Percentiles rank a stretch among this genome's conserved stretches.
Evolutionary conservation across 2,888 invertebrate genomes (phyloP).

Genomic region (Idaea straminata): DNA sequence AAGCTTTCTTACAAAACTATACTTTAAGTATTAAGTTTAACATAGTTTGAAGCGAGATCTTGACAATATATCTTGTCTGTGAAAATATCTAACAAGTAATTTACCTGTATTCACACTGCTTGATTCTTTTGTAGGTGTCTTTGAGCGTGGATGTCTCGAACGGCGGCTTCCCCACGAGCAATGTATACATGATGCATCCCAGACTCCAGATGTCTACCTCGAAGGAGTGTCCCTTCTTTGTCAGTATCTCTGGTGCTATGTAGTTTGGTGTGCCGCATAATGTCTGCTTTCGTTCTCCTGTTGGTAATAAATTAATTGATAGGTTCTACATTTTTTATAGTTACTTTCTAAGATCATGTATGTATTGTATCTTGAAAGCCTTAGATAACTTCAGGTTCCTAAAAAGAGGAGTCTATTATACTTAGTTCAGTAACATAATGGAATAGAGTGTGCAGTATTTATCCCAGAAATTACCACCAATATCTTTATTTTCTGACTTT

Average conservation of each 20-base stretch:
- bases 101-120: slow-evolving; percentile 94
- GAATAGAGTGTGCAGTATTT: no score
- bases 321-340: not conserved
- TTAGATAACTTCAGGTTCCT: not conserved
- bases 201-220: slow-evolving; percentile 99
- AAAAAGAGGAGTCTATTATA: no score
- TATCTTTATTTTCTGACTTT: no score
- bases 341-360: not conserved
- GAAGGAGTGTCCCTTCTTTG: slow-evolving; percentile 98
- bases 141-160: slow-evolving; percentile 97
- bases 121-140: slow-evolving; percentile 97
- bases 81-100: slow-evolving; percentile 4
- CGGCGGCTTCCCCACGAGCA: slow-evolving; percentile 97
- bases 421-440: no score
- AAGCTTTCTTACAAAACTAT: no score
- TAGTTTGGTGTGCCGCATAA: slow-evolving; percentile 99
- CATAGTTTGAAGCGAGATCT: no score
- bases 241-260: slow-evolving; percentile 98
- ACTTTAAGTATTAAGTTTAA: no score
- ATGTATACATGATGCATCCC: slow-evolving; percentile 99
- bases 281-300: slow-evolving; percentile 90
- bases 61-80: no score
- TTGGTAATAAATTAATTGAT: not conserved
- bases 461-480: no score
- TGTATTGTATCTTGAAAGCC: not conserved